phyloP scores from a whole-genome alignment of 2,888 invertebrate species.

The Cataglyphis altisquamis region DNA sequence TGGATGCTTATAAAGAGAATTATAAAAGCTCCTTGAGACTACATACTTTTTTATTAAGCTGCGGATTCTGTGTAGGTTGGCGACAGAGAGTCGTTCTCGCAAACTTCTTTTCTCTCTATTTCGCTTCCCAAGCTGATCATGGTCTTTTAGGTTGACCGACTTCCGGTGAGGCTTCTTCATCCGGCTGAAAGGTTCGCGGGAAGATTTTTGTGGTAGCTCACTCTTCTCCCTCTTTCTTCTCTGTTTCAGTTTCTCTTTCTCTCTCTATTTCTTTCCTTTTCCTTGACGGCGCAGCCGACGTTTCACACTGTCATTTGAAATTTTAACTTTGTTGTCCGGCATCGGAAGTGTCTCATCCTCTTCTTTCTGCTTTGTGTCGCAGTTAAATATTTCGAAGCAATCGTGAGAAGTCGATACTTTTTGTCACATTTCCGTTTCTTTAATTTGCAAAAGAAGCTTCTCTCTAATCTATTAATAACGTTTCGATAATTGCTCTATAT shows the following conservation, averaged over 20 bases:
- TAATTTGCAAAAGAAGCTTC: background rate
- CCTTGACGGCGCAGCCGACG: constrained; percentile 19
- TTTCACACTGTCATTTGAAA: constrained; percentile 46
- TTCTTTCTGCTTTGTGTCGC: constrained; percentile 22
- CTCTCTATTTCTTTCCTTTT: background rate
- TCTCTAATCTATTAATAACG: background rate
- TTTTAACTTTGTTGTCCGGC: constrained; percentile 44
- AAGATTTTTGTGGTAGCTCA: constrained; percentile 55
- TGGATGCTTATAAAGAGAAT: background rate
- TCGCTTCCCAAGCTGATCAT: constrained; percentile 60
- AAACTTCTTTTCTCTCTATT: constrained; percentile 46
- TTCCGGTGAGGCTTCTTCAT: constrained; percentile 72
- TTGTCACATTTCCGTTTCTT: constrained; percentile 18
- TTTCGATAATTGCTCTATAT: background rate
- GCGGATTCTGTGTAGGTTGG: constrained; percentile 37
- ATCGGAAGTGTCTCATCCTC: constrained; percentile 46
- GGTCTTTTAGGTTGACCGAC: constrained; percentile 72
- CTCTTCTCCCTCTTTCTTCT: background rate
- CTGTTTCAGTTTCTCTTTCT: background rate
- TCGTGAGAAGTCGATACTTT: constrained; percentile 51
- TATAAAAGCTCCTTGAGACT: background rate
- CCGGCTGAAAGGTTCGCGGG: constrained; percentile 56
- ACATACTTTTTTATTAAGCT: too few relatives aligned
- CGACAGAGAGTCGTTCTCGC: constrained; percentile 64
- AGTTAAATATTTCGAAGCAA: constrained; percentile 19